These are phyloP conservation scores for Amblyopsis hoosieri DNA, from an alignment of 2,797 vertebrate species.

Conservation along the genomic window DNA sequence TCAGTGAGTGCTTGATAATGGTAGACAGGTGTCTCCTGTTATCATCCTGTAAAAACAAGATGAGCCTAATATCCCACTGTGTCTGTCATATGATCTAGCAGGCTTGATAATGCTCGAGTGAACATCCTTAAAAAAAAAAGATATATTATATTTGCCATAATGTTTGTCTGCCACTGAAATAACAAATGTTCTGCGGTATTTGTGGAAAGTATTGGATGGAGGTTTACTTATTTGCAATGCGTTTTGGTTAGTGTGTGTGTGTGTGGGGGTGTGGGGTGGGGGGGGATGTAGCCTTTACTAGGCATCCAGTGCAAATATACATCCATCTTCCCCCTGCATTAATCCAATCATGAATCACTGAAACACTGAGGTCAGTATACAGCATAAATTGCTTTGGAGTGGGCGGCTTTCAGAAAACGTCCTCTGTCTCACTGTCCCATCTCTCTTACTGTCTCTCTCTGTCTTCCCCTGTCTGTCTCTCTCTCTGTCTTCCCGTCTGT, in stretches of 20 bases:
- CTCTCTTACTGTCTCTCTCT: slow-evolving; percentile 5
- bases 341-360: slow-evolving; percentile 30
- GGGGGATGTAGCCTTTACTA: slow-evolving; percentile 2
- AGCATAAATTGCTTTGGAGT: slow-evolving; percentile 19
- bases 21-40: too few species aligned
- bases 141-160: too few species aligned
- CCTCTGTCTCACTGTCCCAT: slow-evolving; percentile 15
- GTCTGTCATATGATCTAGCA: too few species aligned
- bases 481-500: background rate
- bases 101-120: too few species aligned
- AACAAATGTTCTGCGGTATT: too few species aligned
- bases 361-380: slow-evolving; percentile 32
- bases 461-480: slow-evolving; percentile 15
- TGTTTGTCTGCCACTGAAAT: too few species aligned
- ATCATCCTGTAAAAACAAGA: too few species aligned
- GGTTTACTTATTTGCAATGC: too few species aligned
- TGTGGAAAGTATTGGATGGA: too few species aligned
- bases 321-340: slow-evolving; percentile 6
- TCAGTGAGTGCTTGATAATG: too few species aligned
- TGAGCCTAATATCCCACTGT: too few species aligned
- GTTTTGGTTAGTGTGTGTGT: background rate
- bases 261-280: background rate
- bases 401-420: slow-evolving; percentile 23
- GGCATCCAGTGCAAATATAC: slow-evolving; percentile 36
- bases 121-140: too few species aligned